Percentiles rank a stretch among this genome's conserved stretches.
phyloP scores from a whole-genome alignment of 2,797 vertebrate species.

The Sternarchorhynchus goeldii region DNA sequence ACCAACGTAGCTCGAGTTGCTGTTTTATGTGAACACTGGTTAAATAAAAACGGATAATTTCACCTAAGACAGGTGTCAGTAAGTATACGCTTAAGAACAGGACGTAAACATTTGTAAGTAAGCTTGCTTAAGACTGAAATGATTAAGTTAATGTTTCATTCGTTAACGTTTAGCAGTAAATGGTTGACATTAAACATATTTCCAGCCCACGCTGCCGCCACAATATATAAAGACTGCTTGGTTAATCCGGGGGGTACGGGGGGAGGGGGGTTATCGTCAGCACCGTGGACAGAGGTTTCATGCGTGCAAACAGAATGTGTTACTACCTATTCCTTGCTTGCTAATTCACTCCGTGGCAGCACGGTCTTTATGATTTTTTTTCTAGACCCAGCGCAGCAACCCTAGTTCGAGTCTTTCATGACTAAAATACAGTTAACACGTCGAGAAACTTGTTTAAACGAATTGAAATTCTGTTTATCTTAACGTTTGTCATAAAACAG shows the following conservation, averaged over 20 bases:
- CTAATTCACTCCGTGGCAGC: background rate
- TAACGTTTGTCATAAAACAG: too few relatives aligned
- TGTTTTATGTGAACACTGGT: conserved; percentile 4
- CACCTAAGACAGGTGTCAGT: background rate
- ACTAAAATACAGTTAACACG: too few relatives aligned
- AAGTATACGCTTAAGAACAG: background rate
- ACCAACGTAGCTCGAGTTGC: background rate
- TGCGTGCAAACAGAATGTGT: background rate
- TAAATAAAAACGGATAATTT: background rate
- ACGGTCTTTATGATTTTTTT: too few relatives aligned
- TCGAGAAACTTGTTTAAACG: too few relatives aligned
- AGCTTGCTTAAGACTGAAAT: too few relatives aligned
- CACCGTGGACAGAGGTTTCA: conserved; percentile 74
- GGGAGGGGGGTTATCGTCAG: conserved; percentile 64
- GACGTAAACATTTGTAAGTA: background rate
- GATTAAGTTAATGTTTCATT: background rate
- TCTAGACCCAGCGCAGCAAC: too few relatives aligned
- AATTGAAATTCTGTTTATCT: too few relatives aligned
- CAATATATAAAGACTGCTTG: background rate
- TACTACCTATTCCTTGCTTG: background rate
- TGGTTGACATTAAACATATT: background rate
- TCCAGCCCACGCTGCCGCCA: conserved; percentile 7
- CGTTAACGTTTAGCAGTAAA: background rate
- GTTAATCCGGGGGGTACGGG: conserved; percentile 20
- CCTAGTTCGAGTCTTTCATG: too few relatives aligned